Evolutionary conservation across 2,888 invertebrate genomes (phyloP).

Genomic region (Dryobotodes eremita): DNA sequence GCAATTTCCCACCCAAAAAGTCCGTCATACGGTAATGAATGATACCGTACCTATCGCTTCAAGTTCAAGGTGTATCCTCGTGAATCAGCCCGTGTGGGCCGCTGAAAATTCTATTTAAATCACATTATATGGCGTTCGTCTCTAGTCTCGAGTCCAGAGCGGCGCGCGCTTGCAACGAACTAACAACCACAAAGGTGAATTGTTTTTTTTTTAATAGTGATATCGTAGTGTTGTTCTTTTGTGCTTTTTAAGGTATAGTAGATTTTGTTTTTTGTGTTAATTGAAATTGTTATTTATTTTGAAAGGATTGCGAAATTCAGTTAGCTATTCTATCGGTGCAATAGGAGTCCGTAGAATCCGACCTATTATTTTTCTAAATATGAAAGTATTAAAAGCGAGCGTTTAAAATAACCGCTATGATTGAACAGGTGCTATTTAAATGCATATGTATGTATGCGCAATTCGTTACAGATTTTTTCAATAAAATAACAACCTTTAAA

Average conservation of each 20-base stretch:
- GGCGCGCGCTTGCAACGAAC: conserved; percentile 90
- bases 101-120: conserved; percentile 89
- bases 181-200: conserved; percentile 72
- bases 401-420: conserved; percentile 17
- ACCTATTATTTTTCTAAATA: background rate
- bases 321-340: background rate
- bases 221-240: conserved; percentile 20
- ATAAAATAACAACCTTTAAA: background rate
- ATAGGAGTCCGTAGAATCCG: background rate
- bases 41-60: conserved; percentile 70
- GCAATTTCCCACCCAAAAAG: conserved; percentile 37
- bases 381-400: background rate
- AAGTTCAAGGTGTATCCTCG: conserved; percentile 88
- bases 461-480: background rate
- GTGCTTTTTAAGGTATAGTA: conserved; percentile 35
- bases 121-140: conserved; percentile 74
- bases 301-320: background rate
- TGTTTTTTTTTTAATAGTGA: conserved; percentile 53
- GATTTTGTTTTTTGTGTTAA: background rate
- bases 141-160: conserved; percentile 84
- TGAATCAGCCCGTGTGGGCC: conserved; percentile 87
- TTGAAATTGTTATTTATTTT: conserved; percentile 4
- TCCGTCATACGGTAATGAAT: conserved; percentile 55
- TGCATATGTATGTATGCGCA: background rate
- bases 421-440: conserved; percentile 20